phyloP scores from a whole-genome alignment of 2,888 invertebrate species.

The Drosophila basisetae region DNA sequence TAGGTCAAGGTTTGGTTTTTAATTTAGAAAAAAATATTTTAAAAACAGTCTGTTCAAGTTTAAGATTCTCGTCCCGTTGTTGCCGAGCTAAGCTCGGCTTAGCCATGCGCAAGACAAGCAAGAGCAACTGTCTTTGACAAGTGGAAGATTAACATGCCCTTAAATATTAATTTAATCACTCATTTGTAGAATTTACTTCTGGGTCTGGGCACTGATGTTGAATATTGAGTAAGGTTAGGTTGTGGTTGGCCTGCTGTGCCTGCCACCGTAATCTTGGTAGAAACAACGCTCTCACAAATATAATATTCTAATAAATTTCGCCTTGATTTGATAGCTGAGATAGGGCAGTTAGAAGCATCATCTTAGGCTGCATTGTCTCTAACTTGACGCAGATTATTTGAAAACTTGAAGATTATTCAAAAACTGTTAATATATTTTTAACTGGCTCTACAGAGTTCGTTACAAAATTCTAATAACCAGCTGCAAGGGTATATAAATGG shows the following conservation, averaged over 20 bases:
- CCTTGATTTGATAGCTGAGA: background rate
- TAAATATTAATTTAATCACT: background rate
- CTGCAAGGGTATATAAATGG: slow-evolving; percentile 12
- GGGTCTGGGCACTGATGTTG: background rate
- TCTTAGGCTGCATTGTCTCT: background rate
- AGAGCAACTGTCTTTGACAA: background rate
- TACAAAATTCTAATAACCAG: background rate
- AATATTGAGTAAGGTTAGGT: background rate
- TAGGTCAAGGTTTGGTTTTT: slow-evolving; percentile 67
- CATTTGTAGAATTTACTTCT: background rate
- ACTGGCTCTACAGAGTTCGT: background rate
- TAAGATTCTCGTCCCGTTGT: slow-evolving; percentile 39
- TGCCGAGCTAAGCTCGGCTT: slow-evolving; percentile 1
- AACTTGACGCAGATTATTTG: background rate
- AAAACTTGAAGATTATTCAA: background rate
- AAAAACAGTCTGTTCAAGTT: slow-evolving; percentile 4
- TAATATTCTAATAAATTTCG: background rate
- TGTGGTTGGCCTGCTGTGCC: background rate
- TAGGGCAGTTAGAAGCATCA: background rate
- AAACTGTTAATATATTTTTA: background rate
- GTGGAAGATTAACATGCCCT: background rate
- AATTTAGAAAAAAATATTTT: background rate
- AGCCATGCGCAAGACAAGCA: slow-evolving; percentile 4
- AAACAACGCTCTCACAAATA: background rate
- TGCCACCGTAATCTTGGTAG: background rate